These are phyloP conservation scores for Campodea augens DNA, from an alignment of 1,140 invertebrate genomes.

Conservation along the genomic window DNA sequence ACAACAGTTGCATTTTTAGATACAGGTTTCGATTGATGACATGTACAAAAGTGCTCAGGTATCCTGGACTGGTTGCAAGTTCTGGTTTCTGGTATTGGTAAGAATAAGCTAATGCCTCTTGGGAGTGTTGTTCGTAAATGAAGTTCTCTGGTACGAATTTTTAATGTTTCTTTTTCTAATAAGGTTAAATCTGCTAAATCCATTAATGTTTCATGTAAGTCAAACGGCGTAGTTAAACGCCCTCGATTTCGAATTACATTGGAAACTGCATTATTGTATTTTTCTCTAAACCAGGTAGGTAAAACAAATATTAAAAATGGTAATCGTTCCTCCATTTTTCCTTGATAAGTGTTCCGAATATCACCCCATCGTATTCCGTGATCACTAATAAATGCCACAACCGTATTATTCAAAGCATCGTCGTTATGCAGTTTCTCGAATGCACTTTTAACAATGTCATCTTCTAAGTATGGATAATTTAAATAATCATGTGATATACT, in stretches of 20 bases:
- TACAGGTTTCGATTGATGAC: conserved; percentile 23
- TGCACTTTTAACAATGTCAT: conserved; percentile 18
- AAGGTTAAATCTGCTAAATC: conserved; percentile 19
- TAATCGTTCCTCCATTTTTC: conserved; percentile 31
- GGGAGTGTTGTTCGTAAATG: neutral
- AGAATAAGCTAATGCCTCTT: conserved; percentile 19
- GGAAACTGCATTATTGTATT: conserved; percentile 19
- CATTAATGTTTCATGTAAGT: conserved; percentile 21
- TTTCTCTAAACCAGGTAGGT: conserved; percentile 24
- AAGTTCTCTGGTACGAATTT: neutral
- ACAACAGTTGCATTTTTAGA: neutral
- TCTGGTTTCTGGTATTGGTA: conserved; percentile 19
- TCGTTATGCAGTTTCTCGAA: conserved; percentile 18
- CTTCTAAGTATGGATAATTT: conserved; percentile 12
- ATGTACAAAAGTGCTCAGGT: conserved; percentile 33
- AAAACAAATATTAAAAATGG: conserved; percentile 30
- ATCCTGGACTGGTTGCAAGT: conserved; percentile 28
- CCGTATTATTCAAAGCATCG: conserved; percentile 27
- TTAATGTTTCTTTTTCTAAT: neutral
- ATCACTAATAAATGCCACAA: conserved; percentile 32
- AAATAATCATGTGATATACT: conserved; percentile 16
- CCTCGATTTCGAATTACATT: conserved; percentile 23
- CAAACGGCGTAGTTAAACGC: conserved; percentile 25
- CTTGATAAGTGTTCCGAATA: conserved; percentile 27
- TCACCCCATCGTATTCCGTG: conserved; percentile 31